Base-by-base conservation (phyloP, 2,888 invertebrate genomes). In the Cerceris rybyensis region DNA sequence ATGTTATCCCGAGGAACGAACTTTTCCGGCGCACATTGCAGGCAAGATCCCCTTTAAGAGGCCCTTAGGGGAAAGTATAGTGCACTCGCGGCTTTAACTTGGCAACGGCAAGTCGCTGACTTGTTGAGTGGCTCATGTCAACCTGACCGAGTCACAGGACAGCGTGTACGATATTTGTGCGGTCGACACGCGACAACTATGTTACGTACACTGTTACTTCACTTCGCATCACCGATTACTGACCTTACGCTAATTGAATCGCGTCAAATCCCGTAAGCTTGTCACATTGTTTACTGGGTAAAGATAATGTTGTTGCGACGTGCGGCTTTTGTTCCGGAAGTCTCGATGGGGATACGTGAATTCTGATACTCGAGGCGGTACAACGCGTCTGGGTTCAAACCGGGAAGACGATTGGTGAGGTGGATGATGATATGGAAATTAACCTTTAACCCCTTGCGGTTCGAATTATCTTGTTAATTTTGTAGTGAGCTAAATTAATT, bases 51-150 rank as follows among this genome's bases (percentile, higher is more conserved):
- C 64, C 87, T 86, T 87, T 87, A 84, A 85, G 65, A 72, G 75
- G 68, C 80, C 81, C 82, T 80, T 72, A 78, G 79, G 83, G 81
- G 63, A 83, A 85, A 81, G 81, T 80, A 71, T 74, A 84, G 78
- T 46, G 73, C 70, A 72, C 78, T 60, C 73, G 84, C 84, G 79
- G 82, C 86, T 88, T 88, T 88, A 88, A 88, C 71, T 74, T 78
- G 82, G 67, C 74, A 75, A 75, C 80, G 75, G 80, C 73, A 70
- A 84, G 88, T 87, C 86, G 86, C 79, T 88, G 87, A 88, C 88
- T 88, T 80, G 84, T 87, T 78, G 86, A 88, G 87, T 88, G 87
- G 85, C 79, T 81, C 78, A 72, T 78, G 85, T 86, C 87, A 87
- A 83, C 85, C 75, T 87, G 86, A 85, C 84, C 86, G 74, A 81